Evolutionary conservation across 2,888 invertebrate genomes (phyloP), one percentile per base, ranked within the genome.

Genomic region (Drosophila helvetica): DNA sequence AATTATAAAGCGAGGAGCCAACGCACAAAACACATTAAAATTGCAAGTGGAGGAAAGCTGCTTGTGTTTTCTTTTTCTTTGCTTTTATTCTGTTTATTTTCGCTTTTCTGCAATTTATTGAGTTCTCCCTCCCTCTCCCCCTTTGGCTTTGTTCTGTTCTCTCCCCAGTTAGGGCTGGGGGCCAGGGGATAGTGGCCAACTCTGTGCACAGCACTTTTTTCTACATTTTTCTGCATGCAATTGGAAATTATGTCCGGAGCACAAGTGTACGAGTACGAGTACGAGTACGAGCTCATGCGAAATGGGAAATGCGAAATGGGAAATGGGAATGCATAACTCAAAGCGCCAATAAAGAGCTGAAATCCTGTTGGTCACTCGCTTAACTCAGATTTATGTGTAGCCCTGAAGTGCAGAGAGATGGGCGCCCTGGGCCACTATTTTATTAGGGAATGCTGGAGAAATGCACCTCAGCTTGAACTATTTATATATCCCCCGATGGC

Each of bases 1-100:
- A 85, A 86, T 85, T 85, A 88, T 84, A 88, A 88, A 84, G 70
- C 69, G 73, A 70, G 71, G 73, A 73, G 76, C 74, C 74, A 85
- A 88, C 87, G 84, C 88, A 88, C 86, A 84, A 77, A 85, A 88
- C 84, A 79, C 85, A 88, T 85, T 86, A 83, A 86, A 86, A 78
- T 58, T 79, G 77, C 80, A 80, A 84, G 85, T 83, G 72, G 33
- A 80, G 65, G 30, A 80, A 72, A 86, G 69, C 74, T 65, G 38
- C 38, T 38, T 38, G 38, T 45, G 45, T 19, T 48, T 25, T 51
- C 52, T 46, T 30, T 22, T 53, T 46, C 43, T 19, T 38, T 57
- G 43, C 53, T 71, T 64, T 64, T 19, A 27, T 56, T 45, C 69
- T 55, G 61, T 81, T 82, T 64, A 52, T 74, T 76, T 84, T 84